These are phyloP conservation scores for Lasioglossum marginatum DNA, from an alignment of 2,888 invertebrate species.

Conservation along the genomic window DNA sequence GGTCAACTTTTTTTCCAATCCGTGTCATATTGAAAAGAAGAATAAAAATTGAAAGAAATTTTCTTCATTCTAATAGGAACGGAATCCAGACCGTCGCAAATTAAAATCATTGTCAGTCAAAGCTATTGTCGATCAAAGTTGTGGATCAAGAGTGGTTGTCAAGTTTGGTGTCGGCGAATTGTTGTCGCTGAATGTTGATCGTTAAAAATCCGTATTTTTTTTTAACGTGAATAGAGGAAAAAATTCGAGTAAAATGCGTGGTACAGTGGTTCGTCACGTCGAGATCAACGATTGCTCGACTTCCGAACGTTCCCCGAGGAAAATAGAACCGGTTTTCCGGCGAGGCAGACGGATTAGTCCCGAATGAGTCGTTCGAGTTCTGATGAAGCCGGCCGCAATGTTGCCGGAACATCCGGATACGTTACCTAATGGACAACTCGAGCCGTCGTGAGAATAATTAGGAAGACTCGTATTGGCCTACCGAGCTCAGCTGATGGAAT, in stretches of 20 bases:
- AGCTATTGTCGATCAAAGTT: neutral
- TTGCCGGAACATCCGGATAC: slow-evolving; percentile 42
- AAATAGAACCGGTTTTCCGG: neutral
- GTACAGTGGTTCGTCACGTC: neutral
- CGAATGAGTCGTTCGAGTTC: slow-evolving; percentile 22
- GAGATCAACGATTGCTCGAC: neutral
- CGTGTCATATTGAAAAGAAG: neutral
- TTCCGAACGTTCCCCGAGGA: neutral
- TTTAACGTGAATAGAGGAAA: neutral
- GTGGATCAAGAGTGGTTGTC: neutral
- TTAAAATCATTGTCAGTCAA: neutral
- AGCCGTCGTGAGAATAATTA: slow-evolving; percentile 8
- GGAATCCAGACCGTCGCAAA: neutral
- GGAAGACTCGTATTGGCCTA: slow-evolving; percentile 7
- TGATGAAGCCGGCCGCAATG: slow-evolving; percentile 45
- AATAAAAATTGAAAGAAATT: neutral
- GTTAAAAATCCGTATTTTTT: neutral
- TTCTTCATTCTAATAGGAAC: neutral
- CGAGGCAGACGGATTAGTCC: neutral
- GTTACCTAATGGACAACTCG: slow-evolving; percentile 32
- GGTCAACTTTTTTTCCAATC: neutral
- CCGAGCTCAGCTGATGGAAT: slow-evolving; percentile 6
- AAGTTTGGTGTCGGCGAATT: neutral
- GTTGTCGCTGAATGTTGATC: neutral
- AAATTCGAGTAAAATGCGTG: neutral